Evolutionary conservation across 1,140 invertebrate genomes (phyloP).

Genomic region (Hyles vespertilio): DNA sequence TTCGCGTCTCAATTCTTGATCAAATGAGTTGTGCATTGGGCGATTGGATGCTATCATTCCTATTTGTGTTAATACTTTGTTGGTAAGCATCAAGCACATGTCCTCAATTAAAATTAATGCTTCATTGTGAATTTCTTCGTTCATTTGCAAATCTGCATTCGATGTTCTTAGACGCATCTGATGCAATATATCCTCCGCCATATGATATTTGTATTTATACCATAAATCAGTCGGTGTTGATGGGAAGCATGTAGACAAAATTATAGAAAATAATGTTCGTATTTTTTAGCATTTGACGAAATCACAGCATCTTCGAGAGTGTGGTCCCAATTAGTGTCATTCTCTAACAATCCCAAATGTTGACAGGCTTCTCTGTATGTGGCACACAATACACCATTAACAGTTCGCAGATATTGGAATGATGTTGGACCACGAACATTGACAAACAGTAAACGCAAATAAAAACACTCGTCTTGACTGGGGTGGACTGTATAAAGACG

Average conservation of each 20-base stretch:
- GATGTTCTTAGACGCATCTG: background rate
- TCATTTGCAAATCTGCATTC: constrained; percentile 21
- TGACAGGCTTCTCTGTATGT: constrained; percentile 53
- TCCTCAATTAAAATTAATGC: constrained; percentile 59
- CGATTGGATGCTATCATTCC: constrained; percentile 45
- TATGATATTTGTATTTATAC: background rate
- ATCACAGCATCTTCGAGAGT: constrained; percentile 53
- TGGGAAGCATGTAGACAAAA: too few species aligned
- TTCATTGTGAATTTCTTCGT: constrained; percentile 52
- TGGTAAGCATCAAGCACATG: constrained; percentile 42
- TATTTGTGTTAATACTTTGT: constrained; percentile 47
- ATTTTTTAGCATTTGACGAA: constrained; percentile 30
- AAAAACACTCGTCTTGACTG: background rate
- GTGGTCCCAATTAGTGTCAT: constrained; percentile 47
- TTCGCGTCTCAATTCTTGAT: constrained; percentile 49
- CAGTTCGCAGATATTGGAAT: constrained; percentile 52
- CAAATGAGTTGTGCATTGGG: constrained; percentile 42
- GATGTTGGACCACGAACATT: constrained; percentile 20
- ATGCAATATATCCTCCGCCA: constrained; percentile 2
- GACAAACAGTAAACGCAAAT: background rate
- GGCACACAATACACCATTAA: constrained; percentile 39
- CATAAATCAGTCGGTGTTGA: too few species aligned
- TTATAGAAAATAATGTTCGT: too few species aligned
- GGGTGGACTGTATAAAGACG: background rate
- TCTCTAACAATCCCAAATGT: constrained; percentile 50